A percentile compares a stretch with the other conserved stretches of the same genome.
Conservation (phyloP, 2,113 vertebrate species). For the Petroica traversi region DNA sequence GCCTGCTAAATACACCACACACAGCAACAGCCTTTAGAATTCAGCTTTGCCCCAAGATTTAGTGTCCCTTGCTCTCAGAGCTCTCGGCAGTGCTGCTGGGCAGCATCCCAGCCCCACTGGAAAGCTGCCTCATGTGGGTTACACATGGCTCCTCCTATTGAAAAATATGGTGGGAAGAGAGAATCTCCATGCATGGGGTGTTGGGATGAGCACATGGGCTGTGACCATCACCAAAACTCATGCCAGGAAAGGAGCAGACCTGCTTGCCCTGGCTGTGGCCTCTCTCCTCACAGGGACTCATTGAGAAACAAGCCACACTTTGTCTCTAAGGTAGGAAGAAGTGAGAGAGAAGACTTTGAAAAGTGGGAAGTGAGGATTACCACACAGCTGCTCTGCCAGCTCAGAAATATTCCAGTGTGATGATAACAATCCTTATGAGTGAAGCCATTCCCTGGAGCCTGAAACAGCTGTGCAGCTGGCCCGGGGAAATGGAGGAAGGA, state of each 20-base stretch:
- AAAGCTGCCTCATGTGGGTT: background rate
- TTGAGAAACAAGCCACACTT: background rate
- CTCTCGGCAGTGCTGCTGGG: background rate
- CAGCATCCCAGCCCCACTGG: background rate
- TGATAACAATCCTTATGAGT: background rate
- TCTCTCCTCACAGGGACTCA: background rate
- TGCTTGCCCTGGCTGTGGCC: background rate
- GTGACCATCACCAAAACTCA: background rate
- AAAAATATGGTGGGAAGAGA: background rate
- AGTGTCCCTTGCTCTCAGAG: background rate
- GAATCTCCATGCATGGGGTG: rapidly evolving
- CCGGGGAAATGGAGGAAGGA: background rate
- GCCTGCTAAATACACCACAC: background rate
- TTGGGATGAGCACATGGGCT: background rate
- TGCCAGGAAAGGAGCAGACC: background rate
- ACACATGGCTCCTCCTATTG: rapidly evolving
- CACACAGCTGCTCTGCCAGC: background rate
- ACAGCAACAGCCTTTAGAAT: background rate
- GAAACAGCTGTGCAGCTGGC: background rate
- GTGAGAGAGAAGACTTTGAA: background rate
- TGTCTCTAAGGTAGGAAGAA: background rate
- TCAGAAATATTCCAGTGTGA: background rate
- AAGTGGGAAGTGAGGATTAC: background rate
- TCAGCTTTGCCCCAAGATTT: background rate
- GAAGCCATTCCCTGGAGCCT: background rate